phyloP scores from a whole-genome alignment of 2,113 vertebrate species.

The Sebastes fasciatus region DNA sequence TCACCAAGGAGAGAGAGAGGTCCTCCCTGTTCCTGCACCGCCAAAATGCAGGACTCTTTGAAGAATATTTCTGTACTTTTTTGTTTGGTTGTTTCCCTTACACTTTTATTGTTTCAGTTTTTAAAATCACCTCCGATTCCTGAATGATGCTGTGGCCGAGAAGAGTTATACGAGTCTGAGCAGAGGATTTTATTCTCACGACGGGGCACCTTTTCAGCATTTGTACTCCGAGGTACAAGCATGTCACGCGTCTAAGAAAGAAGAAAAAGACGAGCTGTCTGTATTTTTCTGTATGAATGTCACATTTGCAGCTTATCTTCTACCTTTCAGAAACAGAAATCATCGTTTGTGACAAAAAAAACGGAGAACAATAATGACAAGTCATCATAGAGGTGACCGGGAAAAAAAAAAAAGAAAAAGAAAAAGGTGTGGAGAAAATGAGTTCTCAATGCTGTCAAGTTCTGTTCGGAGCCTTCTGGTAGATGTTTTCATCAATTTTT shows the following conservation, averaged over 20 bases:
- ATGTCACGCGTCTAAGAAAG: constrained; percentile 18
- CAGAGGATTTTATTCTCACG: constrained; percentile 14
- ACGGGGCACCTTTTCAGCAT: constrained; percentile 48
- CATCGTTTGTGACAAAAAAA: constrained; percentile 19
- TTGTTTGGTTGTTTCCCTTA: constrained; percentile 45
- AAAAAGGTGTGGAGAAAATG: neutral
- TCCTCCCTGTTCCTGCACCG: constrained; percentile 69
- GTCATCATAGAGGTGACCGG: constrained; percentile 46
- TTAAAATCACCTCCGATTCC: constrained; percentile 56
- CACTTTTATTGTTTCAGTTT: constrained; percentile 70
- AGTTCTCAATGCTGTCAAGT: constrained; percentile 49
- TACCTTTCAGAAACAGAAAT: constrained; percentile 33
- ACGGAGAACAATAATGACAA: neutral
- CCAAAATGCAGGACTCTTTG: constrained; percentile 69
- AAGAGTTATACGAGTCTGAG: constrained; percentile 21
- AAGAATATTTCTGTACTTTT: constrained; percentile 59
- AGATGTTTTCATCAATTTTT: constrained; percentile 65
- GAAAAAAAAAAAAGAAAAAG: neutral
- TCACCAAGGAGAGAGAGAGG: constrained; percentile 50
- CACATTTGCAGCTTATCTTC: constrained; percentile 58
- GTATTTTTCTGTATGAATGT: constrained; percentile 71
- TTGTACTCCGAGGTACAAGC: constrained; percentile 53
- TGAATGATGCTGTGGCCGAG: constrained; percentile 29
- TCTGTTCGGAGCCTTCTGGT: constrained; percentile 61
- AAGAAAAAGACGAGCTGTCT: constrained; percentile 39